These are phyloP conservation scores for Drosophila azteca DNA, from an alignment of 1,140 invertebrate genomes.

Conservation along the genomic window DNA sequence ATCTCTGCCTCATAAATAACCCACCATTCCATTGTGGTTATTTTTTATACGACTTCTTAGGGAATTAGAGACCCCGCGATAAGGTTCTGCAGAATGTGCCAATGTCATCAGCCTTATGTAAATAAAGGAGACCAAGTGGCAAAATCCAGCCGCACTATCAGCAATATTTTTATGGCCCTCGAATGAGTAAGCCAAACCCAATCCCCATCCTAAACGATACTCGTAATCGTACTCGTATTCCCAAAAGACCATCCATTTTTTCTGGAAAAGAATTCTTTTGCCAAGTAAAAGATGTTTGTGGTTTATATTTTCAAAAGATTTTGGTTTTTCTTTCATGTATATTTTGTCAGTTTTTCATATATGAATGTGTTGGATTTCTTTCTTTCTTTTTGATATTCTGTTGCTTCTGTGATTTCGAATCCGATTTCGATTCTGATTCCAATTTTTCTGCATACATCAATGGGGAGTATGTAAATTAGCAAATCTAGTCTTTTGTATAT, in stretches of 20 bases:
- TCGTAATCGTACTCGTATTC: neutral
- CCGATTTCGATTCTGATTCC: constrained; percentile 4
- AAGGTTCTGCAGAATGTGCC: constrained; percentile 6
- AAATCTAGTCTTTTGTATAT: constrained; percentile 45
- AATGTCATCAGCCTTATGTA: constrained; percentile 24
- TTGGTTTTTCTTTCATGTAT: constrained; percentile 44
- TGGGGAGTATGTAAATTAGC: constrained; percentile 37
- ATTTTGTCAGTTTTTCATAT: constrained; percentile 44
- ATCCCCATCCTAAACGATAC: neutral
- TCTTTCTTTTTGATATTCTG: constrained; percentile 44
- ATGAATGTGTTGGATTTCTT: constrained; percentile 39
- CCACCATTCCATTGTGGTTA: no score
- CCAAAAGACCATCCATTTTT: neutral
- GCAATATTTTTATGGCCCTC: constrained; percentile 8
- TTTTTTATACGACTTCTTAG: no score
- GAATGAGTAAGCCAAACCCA: constrained; percentile 3
- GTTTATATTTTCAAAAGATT: constrained; percentile 52
- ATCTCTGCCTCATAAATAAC: no score
- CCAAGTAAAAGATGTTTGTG: constrained; percentile 28
- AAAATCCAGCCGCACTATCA: constrained; percentile 21
- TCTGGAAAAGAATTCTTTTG: neutral
- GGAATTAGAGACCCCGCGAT: constrained; percentile 6
- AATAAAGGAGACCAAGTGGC: constrained; percentile 12
- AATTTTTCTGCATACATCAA: constrained; percentile 37
- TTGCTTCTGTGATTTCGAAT: constrained; percentile 43